These are phyloP conservation scores for Phenacoccus solenopsis DNA, from an alignment of 1,140 invertebrate genomes.

Conservation along the genomic window DNA sequence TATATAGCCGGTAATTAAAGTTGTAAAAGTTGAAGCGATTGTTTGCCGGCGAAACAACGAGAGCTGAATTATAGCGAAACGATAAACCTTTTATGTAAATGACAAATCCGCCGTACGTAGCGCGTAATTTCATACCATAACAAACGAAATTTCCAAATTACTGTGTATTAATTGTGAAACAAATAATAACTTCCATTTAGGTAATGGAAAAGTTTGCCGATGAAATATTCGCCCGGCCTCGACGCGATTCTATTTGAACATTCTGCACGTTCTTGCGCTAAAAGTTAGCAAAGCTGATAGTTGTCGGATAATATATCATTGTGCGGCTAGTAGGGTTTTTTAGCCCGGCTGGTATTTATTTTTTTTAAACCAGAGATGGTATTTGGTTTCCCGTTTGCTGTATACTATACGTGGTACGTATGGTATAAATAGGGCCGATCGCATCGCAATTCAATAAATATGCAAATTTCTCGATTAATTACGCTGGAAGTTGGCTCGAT, in stretches of 20 bases:
- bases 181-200: neutral
- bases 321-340: no score
- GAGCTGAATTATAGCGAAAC: neutral
- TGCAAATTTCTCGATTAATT: neutral
- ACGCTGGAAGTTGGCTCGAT: neutral
- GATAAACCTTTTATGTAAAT: conserved; percentile 3
- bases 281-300: neutral
- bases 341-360: no score
- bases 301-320: neutral
- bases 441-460: neutral
- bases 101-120: neutral
- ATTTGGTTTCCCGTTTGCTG: neutral
- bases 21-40: neutral
- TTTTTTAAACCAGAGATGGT: neutral
- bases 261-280: neutral
- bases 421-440: no score
- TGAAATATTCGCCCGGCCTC: neutral
- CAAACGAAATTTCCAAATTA: neutral
- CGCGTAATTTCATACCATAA: neutral
- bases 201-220: neutral
- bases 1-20: neutral
- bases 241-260: neutral
- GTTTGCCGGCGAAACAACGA: neutral
- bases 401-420: no score
- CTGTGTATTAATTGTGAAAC: neutral